Evolutionary conservation across 1,140 invertebrate genomes (phyloP), one percentile per base, ranked within the genome.

Genomic region (Grapholita molesta): DNA sequence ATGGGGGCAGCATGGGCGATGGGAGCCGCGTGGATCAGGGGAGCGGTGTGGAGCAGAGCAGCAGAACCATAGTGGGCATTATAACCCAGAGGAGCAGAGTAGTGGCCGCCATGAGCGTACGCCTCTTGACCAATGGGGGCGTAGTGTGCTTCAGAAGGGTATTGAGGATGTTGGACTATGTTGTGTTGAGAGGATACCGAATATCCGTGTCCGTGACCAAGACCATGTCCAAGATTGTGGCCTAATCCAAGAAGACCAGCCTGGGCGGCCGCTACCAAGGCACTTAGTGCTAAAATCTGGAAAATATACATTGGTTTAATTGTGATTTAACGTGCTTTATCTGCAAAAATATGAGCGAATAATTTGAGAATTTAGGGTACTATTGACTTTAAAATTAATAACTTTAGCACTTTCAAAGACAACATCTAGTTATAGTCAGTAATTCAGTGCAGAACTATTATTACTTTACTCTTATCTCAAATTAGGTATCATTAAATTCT

Each of bases 281-380:
- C 84, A 68, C 83, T 74, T 64, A 92, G 74, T 64, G 84, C 77
- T 33, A 91, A 24, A 35, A 92, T 82, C 92, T 92, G 86, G 7
- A 81, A 81, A 69, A 70, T 24, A 71, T 28, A 57, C 25, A 61
- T 25, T 70, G 66, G 15, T 48, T 48, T 8, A 48, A 48, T 4
- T 21, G 38, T 18, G n/a, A 30, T 30, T 30, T 3, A 30, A 30
- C 28, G n/a, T n/a, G n/a, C n/a, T 38, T 12, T 0, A 38, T 12
- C 35, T 38, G n/a, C n/a, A 38, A n/a, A 38, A n/a, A 15, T 5
- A 15, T 38, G 3, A 12, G 35, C 12, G 35, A 38, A n/a, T n/a
- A 12, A 3, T 38, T 38, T 6, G 35, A 15, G 35, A 5, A 0
- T 3, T 7, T 3, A 35, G 33, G 33, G 9, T 42, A 6, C 5